Evolutionary conservation across 2,113 vertebrate species (phyloP).

Genomic region (Marcusenius ussheri): DNA sequence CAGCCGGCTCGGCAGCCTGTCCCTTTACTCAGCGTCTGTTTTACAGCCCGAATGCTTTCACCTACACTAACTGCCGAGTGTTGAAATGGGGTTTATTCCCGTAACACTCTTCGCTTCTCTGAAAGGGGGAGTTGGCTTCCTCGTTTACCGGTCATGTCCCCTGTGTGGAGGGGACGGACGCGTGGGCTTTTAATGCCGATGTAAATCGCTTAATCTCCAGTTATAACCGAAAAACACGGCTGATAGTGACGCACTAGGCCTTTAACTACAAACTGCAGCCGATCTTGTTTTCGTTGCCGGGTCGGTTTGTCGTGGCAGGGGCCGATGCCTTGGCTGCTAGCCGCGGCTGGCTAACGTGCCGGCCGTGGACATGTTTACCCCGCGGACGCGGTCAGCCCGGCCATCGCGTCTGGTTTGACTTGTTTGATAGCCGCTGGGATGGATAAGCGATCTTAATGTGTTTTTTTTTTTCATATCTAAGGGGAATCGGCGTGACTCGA

Average conservation of each 20-base stretch:
- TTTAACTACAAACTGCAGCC: background rate
- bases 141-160: background rate
- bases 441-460: background rate
- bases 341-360: background rate
- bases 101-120: background rate
- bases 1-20: background rate
- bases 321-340: background rate
- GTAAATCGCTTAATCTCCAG: background rate
- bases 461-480: background rate
- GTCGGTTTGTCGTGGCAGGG: background rate
- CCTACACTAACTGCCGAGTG: background rate
- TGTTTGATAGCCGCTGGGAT: background rate
- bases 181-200: background rate
- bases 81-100: background rate
- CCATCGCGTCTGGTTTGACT: background rate
- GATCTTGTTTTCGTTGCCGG: background rate
- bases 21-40: background rate
- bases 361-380: background rate
- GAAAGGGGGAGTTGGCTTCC: background rate
- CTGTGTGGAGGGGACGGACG: background rate
- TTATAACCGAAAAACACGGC: background rate
- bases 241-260: background rate
- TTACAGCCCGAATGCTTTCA: background rate
- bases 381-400: background rate
- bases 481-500: background rate